phyloP scores from a whole-genome alignment of 2,888 invertebrate genomes.

The Cephus pygmeus region DNA sequence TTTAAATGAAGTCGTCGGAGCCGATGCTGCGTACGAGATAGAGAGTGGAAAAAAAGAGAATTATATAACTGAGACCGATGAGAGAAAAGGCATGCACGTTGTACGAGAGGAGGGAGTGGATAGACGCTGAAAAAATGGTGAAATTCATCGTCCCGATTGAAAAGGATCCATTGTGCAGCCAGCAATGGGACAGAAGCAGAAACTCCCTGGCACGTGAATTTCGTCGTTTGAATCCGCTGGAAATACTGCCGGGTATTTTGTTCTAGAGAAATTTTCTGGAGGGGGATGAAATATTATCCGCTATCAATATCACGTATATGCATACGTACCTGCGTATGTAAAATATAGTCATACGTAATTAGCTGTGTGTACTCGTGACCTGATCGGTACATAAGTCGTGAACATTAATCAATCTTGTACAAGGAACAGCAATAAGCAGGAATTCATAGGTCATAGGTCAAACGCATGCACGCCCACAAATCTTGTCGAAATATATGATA shows the following conservation, averaged over 20 bases:
- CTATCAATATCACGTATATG: background rate
- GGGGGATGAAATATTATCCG: background rate
- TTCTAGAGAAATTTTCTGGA: background rate
- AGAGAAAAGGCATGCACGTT: background rate
- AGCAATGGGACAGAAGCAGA: background rate
- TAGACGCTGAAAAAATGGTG: background rate
- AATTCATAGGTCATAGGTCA: background rate
- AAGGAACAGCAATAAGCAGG: background rate
- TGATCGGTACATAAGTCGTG: slow-evolving; percentile 39
- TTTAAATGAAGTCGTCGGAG: background rate
- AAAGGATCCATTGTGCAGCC: background rate
- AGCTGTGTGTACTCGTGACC: background rate
- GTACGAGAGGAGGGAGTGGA: background rate
- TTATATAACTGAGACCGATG: background rate
- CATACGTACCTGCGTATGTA: background rate
- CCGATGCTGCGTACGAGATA: background rate
- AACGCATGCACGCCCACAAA: background rate
- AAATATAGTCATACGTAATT: background rate
- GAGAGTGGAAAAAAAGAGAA: background rate
- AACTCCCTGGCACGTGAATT: background rate
- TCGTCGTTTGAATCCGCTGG: background rate
- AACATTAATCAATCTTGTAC: slow-evolving; percentile 46
- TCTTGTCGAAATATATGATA: no score
- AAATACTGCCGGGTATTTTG: background rate
- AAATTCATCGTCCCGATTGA: background rate